phyloP scores from a whole-genome alignment of 53 echinoderm and acorn worm species.

The Holothuria scabra region DNA sequence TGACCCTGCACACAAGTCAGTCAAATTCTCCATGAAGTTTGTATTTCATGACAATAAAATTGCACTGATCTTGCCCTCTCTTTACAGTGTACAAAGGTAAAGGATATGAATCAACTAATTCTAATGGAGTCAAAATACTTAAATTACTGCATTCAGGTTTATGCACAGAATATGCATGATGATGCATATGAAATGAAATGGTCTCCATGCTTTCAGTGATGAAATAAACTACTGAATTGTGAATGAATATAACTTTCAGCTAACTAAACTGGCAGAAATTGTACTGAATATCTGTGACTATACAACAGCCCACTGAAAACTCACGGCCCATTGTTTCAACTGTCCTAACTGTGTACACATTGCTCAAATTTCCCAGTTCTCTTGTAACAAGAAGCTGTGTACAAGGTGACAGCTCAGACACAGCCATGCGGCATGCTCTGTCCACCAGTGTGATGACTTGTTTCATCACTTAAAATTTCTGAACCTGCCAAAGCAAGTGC shows the following conservation, averaged over 20 bases:
- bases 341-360: slow-evolving; percentile 8
- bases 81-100: slow-evolving; percentile 4
- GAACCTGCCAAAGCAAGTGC: slow-evolving; percentile 20
- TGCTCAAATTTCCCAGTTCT: not conserved
- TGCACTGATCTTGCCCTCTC: slow-evolving; percentile 12
- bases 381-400: too few species aligned
- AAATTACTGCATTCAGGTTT: slow-evolving; percentile 25
- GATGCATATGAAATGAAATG: slow-evolving; percentile 9
- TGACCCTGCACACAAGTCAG: too few species aligned
- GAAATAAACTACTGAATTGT: slow-evolving; percentile 24
- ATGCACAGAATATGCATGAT: slow-evolving; percentile 23
- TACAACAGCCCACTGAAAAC: slow-evolving; percentile 31
- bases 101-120: slow-evolving; percentile 31
- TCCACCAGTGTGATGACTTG: slow-evolving; percentile 8
- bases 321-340: slow-evolving; percentile 1
- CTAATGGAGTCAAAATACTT: slow-evolving; percentile 29
- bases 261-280: slow-evolving; percentile 35
- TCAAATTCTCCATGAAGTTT: slow-evolving; percentile 26
- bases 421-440: not conserved
- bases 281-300: slow-evolving; percentile 19
- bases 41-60: slow-evolving; percentile 25
- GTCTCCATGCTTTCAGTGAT: slow-evolving; percentile 3
- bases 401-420: too few species aligned
- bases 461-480: slow-evolving; percentile 28
- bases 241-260: slow-evolving; percentile 23